Conservation (phyloP, 2,888 invertebrate genomes). For the Tachina fera region DNA sequence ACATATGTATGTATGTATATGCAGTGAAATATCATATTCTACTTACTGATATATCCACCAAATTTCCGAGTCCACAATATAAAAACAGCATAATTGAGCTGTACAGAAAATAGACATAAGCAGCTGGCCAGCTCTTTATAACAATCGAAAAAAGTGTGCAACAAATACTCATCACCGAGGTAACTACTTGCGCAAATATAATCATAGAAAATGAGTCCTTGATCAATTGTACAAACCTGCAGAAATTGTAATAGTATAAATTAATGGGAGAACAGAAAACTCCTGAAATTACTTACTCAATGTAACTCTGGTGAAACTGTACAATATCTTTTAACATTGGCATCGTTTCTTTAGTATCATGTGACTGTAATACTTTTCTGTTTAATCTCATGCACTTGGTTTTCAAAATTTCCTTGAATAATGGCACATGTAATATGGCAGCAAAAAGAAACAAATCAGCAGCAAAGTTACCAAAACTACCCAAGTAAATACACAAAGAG, state of each 20-base stretch:
- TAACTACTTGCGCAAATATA: constrained; percentile 74
- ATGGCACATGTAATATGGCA: constrained; percentile 74
- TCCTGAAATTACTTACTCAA: constrained; percentile 66
- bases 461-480: constrained; percentile 76
- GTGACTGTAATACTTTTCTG: constrained; percentile 7
- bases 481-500: constrained; percentile 65
- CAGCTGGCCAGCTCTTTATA: constrained; percentile 75
- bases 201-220: constrained; percentile 71
- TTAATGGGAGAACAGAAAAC: background rate
- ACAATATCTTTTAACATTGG: constrained; percentile 72
- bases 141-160: constrained; percentile 76
- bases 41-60: constrained; percentile 75
- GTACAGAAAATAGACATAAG: constrained; percentile 72
- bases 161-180: constrained; percentile 70
- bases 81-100: constrained; percentile 72
- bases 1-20: constrained; percentile 71
- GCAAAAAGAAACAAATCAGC: constrained; percentile 76
- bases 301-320: constrained; percentile 76
- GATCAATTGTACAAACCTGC: constrained; percentile 69
- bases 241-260: background rate
- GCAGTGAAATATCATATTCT: constrained; percentile 46
- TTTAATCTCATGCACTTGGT: constrained; percentile 74
- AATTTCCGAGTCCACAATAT: constrained; percentile 76
- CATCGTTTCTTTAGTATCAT: constrained; percentile 35
- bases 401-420: constrained; percentile 75